Conservation (phyloP, 2,113 vertebrate species). For the Tragelaphus scriptus region DNA sequence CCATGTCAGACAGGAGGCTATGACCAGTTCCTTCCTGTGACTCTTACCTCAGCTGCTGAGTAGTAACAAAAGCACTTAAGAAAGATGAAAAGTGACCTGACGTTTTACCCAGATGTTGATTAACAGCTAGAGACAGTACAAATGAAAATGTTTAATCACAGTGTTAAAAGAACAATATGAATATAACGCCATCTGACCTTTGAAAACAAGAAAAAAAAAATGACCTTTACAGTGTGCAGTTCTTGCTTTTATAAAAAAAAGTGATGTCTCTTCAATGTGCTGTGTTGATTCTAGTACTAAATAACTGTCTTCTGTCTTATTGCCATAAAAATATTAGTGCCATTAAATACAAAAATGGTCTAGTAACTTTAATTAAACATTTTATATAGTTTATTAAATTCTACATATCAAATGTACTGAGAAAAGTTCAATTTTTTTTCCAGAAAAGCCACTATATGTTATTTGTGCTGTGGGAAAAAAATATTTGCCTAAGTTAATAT, state of each 20-base stretch:
- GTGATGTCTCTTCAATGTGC: not conserved
- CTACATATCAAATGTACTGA: not conserved
- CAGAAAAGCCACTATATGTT: not conserved
- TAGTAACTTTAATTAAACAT: not conserved
- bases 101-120: constrained; percentile 67
- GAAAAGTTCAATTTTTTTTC: not conserved
- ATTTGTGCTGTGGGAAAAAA: not conserved
- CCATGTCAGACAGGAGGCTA: not conserved
- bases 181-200: constrained; percentile 48
- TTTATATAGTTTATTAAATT: not conserved
- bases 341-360: not conserved
- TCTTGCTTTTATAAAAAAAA: constrained; percentile 55
- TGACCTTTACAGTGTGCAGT: constrained; percentile 70
- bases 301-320: not conserved
- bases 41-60: constrained; percentile 39
- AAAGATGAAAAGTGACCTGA: constrained; percentile 57
- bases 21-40: not conserved
- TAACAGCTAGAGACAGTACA: constrained; percentile 52
- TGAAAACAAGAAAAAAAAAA: constrained; percentile 31
- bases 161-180: constrained; percentile 64
- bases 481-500: not conserved
- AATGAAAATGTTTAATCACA: constrained; percentile 60
- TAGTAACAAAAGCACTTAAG: constrained; percentile 33
- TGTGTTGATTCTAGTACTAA: not conserved
- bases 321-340: not conserved